phyloP scores from a whole-genome alignment of 2,888 invertebrate species.

The Drosophila suboccidentalis region DNA sequence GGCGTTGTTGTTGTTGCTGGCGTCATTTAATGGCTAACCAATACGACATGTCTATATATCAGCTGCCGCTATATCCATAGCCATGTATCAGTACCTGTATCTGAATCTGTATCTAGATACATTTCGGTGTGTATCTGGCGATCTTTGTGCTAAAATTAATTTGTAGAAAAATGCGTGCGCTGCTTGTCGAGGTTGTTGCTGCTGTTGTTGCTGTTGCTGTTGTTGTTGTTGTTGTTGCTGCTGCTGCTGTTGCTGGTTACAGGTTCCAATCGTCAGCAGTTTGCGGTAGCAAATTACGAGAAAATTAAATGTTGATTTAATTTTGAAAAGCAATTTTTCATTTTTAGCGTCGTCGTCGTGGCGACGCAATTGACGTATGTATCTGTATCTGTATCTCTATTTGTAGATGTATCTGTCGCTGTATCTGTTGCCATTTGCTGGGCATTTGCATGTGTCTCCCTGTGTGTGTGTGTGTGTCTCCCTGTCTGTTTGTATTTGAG shows the following conservation, averaged over 20 bases:
- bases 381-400: constrained; percentile 63
- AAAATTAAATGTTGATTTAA: constrained; percentile 81
- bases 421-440: constrained; percentile 53
- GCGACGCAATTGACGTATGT: constrained; percentile 72
- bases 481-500: constrained; percentile 65
- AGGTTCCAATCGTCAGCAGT: constrained; percentile 43
- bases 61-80: constrained; percentile 45
- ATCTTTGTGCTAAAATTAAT: constrained; percentile 81
- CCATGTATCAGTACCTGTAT: constrained; percentile 47
- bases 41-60: constrained; percentile 71
- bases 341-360: constrained; percentile 72
- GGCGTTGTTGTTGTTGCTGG: constrained; percentile 46
- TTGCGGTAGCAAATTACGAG: constrained; percentile 80
- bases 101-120: constrained; percentile 71
- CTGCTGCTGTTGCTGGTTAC: constrained; percentile 22
- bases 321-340: constrained; percentile 81
- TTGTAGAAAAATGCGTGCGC: constrained; percentile 81
- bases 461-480: constrained; percentile 15
- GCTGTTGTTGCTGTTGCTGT: constrained; percentile 19
- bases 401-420: constrained; percentile 24
- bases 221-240: constrained; percentile 24
- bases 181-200: constrained; percentile 55
- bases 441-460: constrained; percentile 70
- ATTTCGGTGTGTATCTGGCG: constrained; percentile 76
- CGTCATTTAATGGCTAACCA: constrained; percentile 82